Evolutionary conservation across 1,140 invertebrate species (phyloP).

Genomic region (Drosophila quadrilineata): DNA sequence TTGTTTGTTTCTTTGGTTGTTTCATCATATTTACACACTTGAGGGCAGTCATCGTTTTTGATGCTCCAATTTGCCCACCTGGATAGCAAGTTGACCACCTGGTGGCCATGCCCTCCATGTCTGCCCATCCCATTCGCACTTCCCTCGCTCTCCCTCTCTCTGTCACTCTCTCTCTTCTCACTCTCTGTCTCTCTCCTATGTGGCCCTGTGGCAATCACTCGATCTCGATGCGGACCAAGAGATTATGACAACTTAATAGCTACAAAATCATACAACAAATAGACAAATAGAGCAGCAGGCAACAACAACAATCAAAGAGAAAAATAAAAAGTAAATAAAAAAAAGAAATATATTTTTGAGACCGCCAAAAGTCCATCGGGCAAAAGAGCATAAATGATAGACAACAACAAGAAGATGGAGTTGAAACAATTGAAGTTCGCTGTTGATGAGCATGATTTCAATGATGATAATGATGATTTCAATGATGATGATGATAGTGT

Average conservation of each 20-base stretch:
- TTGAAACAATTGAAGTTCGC: slow-evolving; percentile 72
- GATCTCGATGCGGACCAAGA: slow-evolving; percentile 40
- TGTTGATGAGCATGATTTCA: slow-evolving; percentile 53
- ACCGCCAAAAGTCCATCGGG: slow-evolving; percentile 51
- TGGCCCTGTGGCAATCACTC: slow-evolving; percentile 41
- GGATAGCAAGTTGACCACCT: slow-evolving; percentile 29
- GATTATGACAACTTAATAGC: slow-evolving; percentile 78
- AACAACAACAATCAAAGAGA: slow-evolving; percentile 25
- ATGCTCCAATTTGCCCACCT: slow-evolving; percentile 42
- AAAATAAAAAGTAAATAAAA: too few relatives aligned
- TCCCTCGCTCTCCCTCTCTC: not conserved
- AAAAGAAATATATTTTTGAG: slow-evolving; percentile 45
- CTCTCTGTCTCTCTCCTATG: not conserved
- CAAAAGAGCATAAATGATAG: slow-evolving; percentile 59
- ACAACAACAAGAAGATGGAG: slow-evolving; percentile 23
- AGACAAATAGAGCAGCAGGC: slow-evolving; percentile 71
- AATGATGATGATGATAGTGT: slow-evolving; percentile 30
- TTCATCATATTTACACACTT: too few relatives aligned
- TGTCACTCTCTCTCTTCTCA: not conserved
- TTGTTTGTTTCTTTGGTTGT: too few relatives aligned
- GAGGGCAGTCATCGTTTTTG: not conserved
- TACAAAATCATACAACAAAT: slow-evolving; percentile 56
- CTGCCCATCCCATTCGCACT: not conserved
- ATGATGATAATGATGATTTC: slow-evolving; percentile 49
- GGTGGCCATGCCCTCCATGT: slow-evolving; percentile 31